Evolutionary conservation across 2,113 vertebrate species (phyloP).

Genomic region (Phrynocephalus versicolor): DNA sequence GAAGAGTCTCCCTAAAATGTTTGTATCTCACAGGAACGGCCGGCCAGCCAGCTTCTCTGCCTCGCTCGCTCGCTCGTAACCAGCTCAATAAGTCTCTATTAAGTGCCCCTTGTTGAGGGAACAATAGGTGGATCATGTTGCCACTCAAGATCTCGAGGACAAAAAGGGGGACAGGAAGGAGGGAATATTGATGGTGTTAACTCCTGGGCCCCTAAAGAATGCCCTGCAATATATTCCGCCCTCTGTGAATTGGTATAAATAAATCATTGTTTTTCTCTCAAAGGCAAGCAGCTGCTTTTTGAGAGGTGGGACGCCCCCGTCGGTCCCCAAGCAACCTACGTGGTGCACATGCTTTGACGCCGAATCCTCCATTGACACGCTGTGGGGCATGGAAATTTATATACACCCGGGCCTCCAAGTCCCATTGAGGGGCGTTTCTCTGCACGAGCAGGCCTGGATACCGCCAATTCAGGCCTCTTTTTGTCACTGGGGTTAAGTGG

Average conservation of each 20-base stretch:
- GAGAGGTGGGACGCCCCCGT: conserved; percentile 25
- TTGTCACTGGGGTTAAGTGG: conserved; percentile 81
- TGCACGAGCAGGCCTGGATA: conserved; percentile 75
- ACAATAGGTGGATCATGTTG: conserved; percentile 21
- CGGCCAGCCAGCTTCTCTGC: not conserved
- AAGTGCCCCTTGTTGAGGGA: not conserved
- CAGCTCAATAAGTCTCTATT: conserved; percentile 10
- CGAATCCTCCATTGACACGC: conserved; percentile 69
- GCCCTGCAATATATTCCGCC: conserved; percentile 43
- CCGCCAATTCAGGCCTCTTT: conserved; percentile 78
- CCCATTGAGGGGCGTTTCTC: conserved; percentile 73
- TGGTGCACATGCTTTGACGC: conserved; percentile 76
- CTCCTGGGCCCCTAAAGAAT: not conserved
- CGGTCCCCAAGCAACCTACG: conserved; percentile 54
- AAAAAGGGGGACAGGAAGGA: not conserved
- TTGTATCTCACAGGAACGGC: not conserved
- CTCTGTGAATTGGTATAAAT: conserved; percentile 72
- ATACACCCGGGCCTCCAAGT: conserved; percentile 80
- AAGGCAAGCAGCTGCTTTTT: conserved; percentile 81
- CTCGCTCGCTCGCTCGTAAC: conserved; percentile 1
- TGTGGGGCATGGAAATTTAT: conserved; percentile 77
- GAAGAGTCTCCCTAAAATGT: not conserved
- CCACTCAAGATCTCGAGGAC: conserved; percentile 15
- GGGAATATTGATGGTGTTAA: conserved; percentile 25
- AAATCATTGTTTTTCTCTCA: conserved; percentile 80